phyloP scores from a whole-genome alignment of 2,113 vertebrate species.

The Burhinus oedicnemus region DNA sequence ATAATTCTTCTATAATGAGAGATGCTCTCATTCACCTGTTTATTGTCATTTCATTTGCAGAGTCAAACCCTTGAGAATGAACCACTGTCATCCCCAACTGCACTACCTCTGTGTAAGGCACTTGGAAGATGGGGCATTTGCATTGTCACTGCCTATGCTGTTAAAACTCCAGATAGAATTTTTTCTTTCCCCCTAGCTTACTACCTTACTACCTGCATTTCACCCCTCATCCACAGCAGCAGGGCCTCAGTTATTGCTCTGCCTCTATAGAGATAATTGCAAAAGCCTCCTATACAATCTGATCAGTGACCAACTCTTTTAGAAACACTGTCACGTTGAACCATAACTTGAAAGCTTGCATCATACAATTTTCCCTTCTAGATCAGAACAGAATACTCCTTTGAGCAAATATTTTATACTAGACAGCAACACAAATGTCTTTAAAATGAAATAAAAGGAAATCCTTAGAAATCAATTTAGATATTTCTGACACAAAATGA shows the following conservation, averaged over 20 bases:
- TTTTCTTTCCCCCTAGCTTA: neutral
- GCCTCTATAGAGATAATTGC: neutral
- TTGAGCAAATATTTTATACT: neutral
- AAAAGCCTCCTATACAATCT: neutral
- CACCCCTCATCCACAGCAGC: neutral
- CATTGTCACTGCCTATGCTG: neutral
- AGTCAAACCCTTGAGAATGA: neutral
- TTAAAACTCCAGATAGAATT: neutral
- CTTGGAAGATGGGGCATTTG: neutral
- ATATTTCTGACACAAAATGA: neutral
- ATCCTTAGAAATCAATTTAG: neutral
- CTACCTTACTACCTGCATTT: neutral
- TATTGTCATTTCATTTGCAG: rapidly evolving
- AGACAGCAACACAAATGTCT: constrained; percentile 11
- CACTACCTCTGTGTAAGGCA: neutral
- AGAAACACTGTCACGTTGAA: neutral
- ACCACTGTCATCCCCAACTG: neutral
- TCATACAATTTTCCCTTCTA: neutral
- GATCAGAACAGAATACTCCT: neutral
- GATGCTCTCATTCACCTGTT: neutral
- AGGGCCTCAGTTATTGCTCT: neutral
- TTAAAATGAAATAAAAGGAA: constrained; percentile 53
- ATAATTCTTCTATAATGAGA: neutral
- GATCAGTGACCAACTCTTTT: neutral
- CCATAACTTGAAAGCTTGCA: neutral